phyloP scores from a whole-genome alignment of 2,113 vertebrate genomes.

The Burhinus bistriatus region DNA sequence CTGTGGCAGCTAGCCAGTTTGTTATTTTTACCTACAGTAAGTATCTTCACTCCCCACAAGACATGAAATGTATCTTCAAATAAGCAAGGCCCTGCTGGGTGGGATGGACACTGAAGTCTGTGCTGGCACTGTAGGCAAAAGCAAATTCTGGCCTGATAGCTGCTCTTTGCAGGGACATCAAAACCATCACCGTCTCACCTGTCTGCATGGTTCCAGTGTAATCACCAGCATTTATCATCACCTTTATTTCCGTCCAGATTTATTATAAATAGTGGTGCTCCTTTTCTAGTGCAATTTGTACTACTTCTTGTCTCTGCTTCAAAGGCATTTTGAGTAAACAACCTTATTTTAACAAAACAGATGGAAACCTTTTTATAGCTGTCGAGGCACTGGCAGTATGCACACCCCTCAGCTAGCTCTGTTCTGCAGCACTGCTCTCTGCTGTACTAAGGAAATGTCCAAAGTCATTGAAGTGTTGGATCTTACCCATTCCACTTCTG shows the following conservation, averaged over 20 bases:
- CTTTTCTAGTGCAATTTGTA: background rate
- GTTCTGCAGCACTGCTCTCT: background rate
- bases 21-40: background rate
- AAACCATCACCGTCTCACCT: background rate
- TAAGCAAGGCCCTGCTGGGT: background rate
- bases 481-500: background rate
- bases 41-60: background rate
- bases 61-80: background rate
- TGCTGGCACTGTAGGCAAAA: background rate
- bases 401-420: background rate
- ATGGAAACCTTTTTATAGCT: conserved; percentile 66
- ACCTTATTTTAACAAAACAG: conserved; percentile 60
- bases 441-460: background rate
- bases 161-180: background rate
- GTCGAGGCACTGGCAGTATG: background rate
- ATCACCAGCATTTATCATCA: background rate
- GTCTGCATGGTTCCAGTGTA: background rate
- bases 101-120: background rate
- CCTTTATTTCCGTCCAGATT: background rate
- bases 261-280: background rate
- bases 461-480: background rate
- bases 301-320: background rate
- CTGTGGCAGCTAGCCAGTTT: background rate
- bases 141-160: background rate
- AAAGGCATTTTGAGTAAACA: conserved; percentile 50